Percentiles rank a stretch among this genome's conserved stretches.
phyloP scores from a whole-genome alignment of 2,113 vertebrate genomes.

The Scomber colias region DNA sequence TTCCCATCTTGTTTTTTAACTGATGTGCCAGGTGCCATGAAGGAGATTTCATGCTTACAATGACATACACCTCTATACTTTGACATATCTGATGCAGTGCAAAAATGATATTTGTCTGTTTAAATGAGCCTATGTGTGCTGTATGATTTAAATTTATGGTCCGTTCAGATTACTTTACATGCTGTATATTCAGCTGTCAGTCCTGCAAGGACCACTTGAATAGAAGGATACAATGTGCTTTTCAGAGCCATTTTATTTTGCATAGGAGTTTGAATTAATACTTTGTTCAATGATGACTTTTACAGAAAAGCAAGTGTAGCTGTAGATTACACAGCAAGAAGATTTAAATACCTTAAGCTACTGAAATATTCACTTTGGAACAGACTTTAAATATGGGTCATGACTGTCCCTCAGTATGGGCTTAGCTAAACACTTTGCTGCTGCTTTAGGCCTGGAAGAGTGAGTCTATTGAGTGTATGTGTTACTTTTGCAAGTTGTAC shows the following conservation, averaged over 20 bases:
- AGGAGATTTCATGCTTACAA: slow-evolving; percentile 29
- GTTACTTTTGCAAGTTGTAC: slow-evolving; percentile 28
- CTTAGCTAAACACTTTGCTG: slow-evolving; percentile 32
- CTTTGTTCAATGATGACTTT: slow-evolving; percentile 20
- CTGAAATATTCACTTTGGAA: slow-evolving; percentile 35
- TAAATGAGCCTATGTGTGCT: neutral
- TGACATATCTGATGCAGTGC: slow-evolving; percentile 19
- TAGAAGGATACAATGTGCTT: slow-evolving; percentile 2
- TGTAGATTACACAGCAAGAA: slow-evolving; percentile 46
- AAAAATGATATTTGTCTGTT: slow-evolving; percentile 26
- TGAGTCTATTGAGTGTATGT: neutral
- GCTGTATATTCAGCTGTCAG: slow-evolving; percentile 29
- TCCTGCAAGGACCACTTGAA: slow-evolving; percentile 37
- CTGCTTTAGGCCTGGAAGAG: slow-evolving; percentile 16
- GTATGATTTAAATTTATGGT: slow-evolving; percentile 29
- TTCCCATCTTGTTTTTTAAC: slow-evolving; percentile 40
- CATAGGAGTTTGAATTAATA: slow-evolving; percentile 13
- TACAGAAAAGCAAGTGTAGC: slow-evolving; percentile 30
- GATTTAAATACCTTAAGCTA: slow-evolving; percentile 30
- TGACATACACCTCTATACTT: slow-evolving; percentile 28
- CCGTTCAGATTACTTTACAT: slow-evolving; percentile 25
- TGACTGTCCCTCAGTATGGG: neutral
- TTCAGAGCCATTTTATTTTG: slow-evolving; percentile 29
- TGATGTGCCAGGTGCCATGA: slow-evolving; percentile 44
- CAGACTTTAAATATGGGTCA: slow-evolving; percentile 23